These are phyloP conservation scores for Chaetorhynchus papuensis DNA, from an alignment of 2,113 vertebrate species.

Conservation along the genomic window DNA sequence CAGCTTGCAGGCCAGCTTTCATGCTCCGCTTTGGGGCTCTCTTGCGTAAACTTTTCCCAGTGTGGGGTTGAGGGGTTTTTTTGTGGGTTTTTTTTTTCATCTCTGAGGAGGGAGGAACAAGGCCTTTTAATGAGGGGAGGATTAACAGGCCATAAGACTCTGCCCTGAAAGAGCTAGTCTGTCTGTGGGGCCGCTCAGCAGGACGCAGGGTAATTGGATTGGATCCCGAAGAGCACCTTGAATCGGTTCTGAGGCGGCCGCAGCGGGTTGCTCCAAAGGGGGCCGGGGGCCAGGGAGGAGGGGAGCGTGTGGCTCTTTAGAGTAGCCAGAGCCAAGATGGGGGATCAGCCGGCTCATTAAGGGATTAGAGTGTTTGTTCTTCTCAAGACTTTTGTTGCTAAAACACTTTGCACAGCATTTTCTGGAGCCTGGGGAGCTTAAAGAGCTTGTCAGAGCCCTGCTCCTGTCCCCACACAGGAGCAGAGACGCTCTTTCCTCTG, in stretches of 20 bases:
- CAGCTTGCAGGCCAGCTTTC: not conserved
- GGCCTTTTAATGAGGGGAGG: slow-evolving; percentile 84
- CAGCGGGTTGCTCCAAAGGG: slow-evolving; percentile 71
- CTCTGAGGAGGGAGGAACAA: slow-evolving; percentile 76
- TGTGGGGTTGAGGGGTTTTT: not conserved
- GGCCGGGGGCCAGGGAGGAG: not conserved
- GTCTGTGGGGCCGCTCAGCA: slow-evolving; percentile 85
- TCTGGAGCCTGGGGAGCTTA: slow-evolving; percentile 80
- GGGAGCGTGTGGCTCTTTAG: slow-evolving; percentile 69
- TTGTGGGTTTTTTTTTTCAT: not conserved
- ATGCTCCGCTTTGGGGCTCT: slow-evolving; percentile 72
- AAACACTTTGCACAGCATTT: slow-evolving; percentile 88
- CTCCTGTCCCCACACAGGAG: slow-evolving; percentile 38
- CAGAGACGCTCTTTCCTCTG: not conserved
- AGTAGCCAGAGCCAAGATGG: slow-evolving; percentile 81
- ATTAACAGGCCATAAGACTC: slow-evolving; percentile 71
- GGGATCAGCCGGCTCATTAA: slow-evolving; percentile 91
- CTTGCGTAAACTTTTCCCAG: slow-evolving; percentile 77
- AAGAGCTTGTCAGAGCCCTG: slow-evolving; percentile 82
- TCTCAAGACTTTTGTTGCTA: slow-evolving; percentile 85
- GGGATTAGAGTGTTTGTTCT: slow-evolving; percentile 90
- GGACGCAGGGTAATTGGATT: slow-evolving; percentile 90
- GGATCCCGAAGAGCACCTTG: slow-evolving; percentile 82
- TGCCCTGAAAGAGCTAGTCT: slow-evolving; percentile 82
- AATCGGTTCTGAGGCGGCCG: slow-evolving; percentile 75